Conservation (phyloP, 64 coral and sea anemone genomes). For the Platygyra sinensis region DNA sequence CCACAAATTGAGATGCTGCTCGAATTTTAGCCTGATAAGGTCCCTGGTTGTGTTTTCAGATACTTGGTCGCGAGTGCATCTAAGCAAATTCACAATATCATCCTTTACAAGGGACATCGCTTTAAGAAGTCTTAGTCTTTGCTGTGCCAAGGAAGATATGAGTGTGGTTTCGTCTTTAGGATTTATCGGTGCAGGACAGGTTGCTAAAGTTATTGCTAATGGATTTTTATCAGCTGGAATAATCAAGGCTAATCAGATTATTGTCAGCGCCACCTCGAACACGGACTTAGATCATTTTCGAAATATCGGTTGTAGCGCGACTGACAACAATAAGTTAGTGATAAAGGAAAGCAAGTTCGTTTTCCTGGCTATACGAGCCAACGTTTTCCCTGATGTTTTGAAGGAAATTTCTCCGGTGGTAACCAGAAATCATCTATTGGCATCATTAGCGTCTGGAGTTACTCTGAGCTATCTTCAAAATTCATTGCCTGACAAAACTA, state of each 20-base stretch:
- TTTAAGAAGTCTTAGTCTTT: too few relatives aligned
- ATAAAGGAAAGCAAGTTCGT: slow-evolving; percentile 86
- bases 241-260: slow-evolving; percentile 78
- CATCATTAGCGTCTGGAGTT: slow-evolving; percentile 92
- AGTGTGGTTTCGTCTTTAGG: slow-evolving; percentile 86
- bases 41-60: too few relatives aligned
- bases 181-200: slow-evolving; percentile 97
- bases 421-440: slow-evolving; percentile 90
- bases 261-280: slow-evolving; percentile 50
- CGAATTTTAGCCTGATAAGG: too few relatives aligned
- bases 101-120: too few relatives aligned
- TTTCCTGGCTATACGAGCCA: slow-evolving; percentile 87
- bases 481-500: slow-evolving; percentile 72
- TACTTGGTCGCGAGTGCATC: too few relatives aligned
- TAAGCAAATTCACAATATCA: too few relatives aligned
- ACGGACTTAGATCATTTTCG: too few relatives aligned
- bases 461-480: slow-evolving; percentile 95
- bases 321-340: slow-evolving; percentile 85
- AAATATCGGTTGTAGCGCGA: slow-evolving; percentile 53
- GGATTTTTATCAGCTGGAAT: slow-evolving; percentile 91
- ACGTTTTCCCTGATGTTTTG: slow-evolving; percentile 91
- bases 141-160: not conserved
- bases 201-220: slow-evolving; percentile 81
- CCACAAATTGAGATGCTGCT: too few relatives aligned
- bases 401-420: slow-evolving; percentile 92